phyloP scores from a whole-genome alignment of 2,888 invertebrate species.

The Dyspetes luteomarginatus region DNA sequence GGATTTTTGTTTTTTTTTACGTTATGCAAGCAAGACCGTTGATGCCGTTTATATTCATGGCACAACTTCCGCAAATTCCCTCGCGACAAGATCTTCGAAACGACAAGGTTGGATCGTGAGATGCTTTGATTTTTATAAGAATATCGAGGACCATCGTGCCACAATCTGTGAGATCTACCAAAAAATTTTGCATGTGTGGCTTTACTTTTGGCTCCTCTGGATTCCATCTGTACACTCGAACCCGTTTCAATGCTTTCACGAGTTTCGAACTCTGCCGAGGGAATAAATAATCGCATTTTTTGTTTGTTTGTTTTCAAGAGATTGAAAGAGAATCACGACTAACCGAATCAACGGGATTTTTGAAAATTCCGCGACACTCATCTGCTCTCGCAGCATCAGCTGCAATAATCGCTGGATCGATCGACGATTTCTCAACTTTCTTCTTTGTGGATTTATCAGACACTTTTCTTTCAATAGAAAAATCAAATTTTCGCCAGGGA shows the following conservation, averaged over 20 bases:
- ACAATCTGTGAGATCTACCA: conserved; percentile 86
- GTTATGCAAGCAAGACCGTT: conserved; percentile 86
- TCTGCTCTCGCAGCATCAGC: conserved; percentile 33
- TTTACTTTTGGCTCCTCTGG: conserved; percentile 84
- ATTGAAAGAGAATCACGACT: neutral
- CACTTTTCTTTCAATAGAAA: neutral
- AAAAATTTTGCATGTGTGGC: conserved; percentile 86
- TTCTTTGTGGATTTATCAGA: conserved; percentile 3
- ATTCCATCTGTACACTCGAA: conserved; percentile 85
- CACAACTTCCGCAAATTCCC: conserved; percentile 88
- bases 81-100: conserved; percentile 88
- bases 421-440: neutral
- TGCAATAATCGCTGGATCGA: conserved; percentile 21
- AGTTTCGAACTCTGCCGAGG: neutral
- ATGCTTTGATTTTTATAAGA: conserved; percentile 86
- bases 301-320: neutral
- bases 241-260: conserved; percentile 62
- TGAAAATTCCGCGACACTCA: conserved; percentile 37
- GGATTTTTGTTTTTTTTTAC: conserved; percentile 68
- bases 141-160: conserved; percentile 87
- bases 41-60: conserved; percentile 88
- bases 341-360: conserved; percentile 17
- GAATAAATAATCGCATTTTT: neutral
- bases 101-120: conserved; percentile 86
- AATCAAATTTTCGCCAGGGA: neutral